Conservation (phyloP, 2,113 vertebrate species). For the Myotis yumanensis region DNA sequence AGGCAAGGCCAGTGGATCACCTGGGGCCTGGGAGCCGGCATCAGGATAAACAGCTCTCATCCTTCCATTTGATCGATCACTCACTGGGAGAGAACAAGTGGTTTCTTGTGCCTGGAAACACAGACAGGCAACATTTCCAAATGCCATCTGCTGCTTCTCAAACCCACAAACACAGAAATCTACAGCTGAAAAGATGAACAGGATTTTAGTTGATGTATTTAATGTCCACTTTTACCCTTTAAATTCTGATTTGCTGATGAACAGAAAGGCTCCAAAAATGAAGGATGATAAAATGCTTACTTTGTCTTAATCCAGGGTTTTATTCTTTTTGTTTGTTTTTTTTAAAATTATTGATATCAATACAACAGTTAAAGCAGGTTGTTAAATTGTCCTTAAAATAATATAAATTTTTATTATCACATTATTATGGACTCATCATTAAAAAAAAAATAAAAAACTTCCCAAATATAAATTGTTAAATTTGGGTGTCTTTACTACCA, state of each 20-base stretch:
- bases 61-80: not conserved
- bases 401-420: not conserved
- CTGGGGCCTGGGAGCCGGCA: accelerated
- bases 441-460: slow-evolving; percentile 27
- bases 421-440: not conserved
- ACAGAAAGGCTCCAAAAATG: not conserved
- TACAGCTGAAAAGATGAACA: not conserved
- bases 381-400: slow-evolving; percentile 1
- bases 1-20: not conserved
- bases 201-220: not conserved
- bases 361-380: not conserved
- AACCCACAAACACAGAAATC: not conserved
- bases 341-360: not conserved
- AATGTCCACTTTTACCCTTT: not conserved
- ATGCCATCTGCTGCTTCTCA: not conserved
- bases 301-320: not conserved
- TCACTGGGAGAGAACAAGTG: not conserved
- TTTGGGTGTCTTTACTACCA: not conserved
- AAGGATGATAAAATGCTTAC: not conserved
- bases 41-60: not conserved
- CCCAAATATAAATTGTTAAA: not conserved
- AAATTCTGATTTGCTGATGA: not conserved
- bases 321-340: not conserved
- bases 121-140: not conserved
- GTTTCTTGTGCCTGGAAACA: not conserved